phyloP scores from a whole-genome alignment of 2,797 vertebrate species.

The Chaetodon trifasciatus region DNA sequence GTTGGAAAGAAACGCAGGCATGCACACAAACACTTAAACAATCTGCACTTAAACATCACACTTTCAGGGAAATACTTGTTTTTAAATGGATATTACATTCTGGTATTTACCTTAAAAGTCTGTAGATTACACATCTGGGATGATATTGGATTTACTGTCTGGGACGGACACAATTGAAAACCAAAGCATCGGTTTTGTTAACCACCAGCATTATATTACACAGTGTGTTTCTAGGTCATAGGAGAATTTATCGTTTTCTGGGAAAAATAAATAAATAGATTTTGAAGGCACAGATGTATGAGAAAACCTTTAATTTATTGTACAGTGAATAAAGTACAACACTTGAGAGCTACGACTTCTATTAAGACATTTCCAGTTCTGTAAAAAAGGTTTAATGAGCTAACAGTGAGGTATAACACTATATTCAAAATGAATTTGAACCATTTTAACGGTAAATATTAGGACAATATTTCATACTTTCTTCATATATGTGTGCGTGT shows the following conservation, averaged over 20 bases:
- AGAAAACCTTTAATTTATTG: constrained; percentile 78
- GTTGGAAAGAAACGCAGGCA: constrained; percentile 57
- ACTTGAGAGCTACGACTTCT: constrained; percentile 45
- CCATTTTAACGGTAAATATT: constrained; percentile 13
- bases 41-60: constrained; percentile 14
- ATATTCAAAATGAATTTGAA: constrained; percentile 1
- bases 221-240: constrained; percentile 57
- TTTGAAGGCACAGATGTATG: constrained; percentile 65
- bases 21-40: constrained; percentile 13
- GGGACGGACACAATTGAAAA: constrained; percentile 56
- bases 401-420: constrained; percentile 22
- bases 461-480: neutral
- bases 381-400: constrained; percentile 45
- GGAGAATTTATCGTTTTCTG: constrained; percentile 40
- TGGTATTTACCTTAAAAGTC: constrained; percentile 36
- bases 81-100: neutral
- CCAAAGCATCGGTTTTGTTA: constrained; percentile 44
- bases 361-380: constrained; percentile 50
- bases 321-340: constrained; percentile 46
- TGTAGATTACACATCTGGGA: constrained; percentile 54
- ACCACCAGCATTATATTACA: constrained; percentile 8
- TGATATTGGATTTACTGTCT: constrained; percentile 72
- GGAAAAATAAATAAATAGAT: constrained; percentile 49
- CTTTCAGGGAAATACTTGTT: constrained; percentile 18
- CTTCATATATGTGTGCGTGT: too few species aligned